Evolutionary conservation across 2,888 invertebrate species (phyloP).

Genomic region (Drosophila mettleri): DNA sequence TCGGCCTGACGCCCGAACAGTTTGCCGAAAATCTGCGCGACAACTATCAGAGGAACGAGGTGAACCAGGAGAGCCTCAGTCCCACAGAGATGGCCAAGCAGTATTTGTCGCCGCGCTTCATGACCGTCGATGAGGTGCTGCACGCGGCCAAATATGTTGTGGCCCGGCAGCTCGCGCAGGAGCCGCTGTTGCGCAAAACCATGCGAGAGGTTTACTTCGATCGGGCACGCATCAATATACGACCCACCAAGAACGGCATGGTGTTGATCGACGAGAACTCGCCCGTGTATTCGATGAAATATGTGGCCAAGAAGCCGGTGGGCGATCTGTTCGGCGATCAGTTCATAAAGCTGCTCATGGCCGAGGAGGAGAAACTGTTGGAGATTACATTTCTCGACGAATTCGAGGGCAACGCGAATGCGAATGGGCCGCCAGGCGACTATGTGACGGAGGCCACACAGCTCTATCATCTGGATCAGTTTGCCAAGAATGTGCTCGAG

Average conservation of each 20-base stretch:
- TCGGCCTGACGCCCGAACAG: slow-evolving; percentile 96
- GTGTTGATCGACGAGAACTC: slow-evolving; percentile 99
- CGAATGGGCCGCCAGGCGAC: slow-evolving; percentile 87
- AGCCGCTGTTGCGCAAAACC: slow-evolving; percentile 94
- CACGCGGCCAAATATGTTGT: slow-evolving; percentile 97
- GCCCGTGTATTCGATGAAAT: slow-evolving; percentile 94
- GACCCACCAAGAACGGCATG: slow-evolving; percentile 95
- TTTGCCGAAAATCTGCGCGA: slow-evolving; percentile 98
- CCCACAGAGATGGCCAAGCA: slow-evolving; percentile 93
- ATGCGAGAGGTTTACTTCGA: slow-evolving; percentile 95
- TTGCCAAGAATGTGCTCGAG: slow-evolving; percentile 96
- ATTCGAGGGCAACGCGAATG: slow-evolving; percentile 89
- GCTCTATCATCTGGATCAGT: slow-evolving; percentile 91
- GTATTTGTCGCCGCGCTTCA: slow-evolving; percentile 89
- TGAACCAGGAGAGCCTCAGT: slow-evolving; percentile 95
- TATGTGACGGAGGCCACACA: slow-evolving; percentile 96
- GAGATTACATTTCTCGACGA: slow-evolving; percentile 90
- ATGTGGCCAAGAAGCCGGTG: slow-evolving; percentile 96
- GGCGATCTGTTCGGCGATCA: slow-evolving; percentile 95
- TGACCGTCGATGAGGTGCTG: slow-evolving; percentile 92
- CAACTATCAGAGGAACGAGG: slow-evolving; percentile 97
- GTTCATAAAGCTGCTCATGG: slow-evolving; percentile 92
- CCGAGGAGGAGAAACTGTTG: slow-evolving; percentile 92
- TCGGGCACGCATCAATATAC: slow-evolving; percentile 92
- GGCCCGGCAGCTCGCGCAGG: slow-evolving; percentile 95